These are phyloP conservation scores for Rhaphigaster nebulosa DNA, from an alignment of 2,888 invertebrate species.

Conservation along the genomic window DNA sequence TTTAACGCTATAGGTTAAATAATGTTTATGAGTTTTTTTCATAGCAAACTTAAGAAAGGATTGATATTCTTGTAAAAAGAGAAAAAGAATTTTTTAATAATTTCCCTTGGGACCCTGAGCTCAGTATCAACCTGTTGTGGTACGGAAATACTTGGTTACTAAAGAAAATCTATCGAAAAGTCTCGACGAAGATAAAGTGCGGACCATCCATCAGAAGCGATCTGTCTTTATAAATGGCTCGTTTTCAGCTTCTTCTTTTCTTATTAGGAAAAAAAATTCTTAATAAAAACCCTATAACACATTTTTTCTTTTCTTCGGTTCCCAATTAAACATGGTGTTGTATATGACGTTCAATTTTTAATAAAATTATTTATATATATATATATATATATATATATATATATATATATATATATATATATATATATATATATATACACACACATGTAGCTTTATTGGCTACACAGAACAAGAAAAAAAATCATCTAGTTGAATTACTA, in stretches of 20 bases:
- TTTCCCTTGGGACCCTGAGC: background rate
- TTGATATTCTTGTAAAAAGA: no score
- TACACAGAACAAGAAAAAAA: no score
- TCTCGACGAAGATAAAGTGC: background rate
- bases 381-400: no score
- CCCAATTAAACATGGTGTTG: background rate
- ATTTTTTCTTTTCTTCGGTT: background rate
- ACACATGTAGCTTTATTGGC: no score
- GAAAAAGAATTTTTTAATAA: background rate
- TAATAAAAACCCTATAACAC: background rate
- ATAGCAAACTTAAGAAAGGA: no score
- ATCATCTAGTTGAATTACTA: no score
- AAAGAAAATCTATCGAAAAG: constrained; percentile 27
- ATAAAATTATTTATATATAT: background rate
- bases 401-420: no score
- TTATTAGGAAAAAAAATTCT: constrained; percentile 21
- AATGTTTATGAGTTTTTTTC: background rate
- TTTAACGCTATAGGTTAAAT: background rate
- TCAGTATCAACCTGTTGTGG: background rate
- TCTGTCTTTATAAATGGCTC: constrained; percentile 32
- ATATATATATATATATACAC: no score
- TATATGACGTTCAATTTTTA: background rate
- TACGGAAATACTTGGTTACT: background rate
- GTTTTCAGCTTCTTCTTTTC: constrained; percentile 42
- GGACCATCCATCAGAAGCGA: constrained; percentile 4